Evolutionary conservation across 2,113 vertebrate species (phyloP).

Genomic region (Petrocephalus microphthalmus): DNA sequence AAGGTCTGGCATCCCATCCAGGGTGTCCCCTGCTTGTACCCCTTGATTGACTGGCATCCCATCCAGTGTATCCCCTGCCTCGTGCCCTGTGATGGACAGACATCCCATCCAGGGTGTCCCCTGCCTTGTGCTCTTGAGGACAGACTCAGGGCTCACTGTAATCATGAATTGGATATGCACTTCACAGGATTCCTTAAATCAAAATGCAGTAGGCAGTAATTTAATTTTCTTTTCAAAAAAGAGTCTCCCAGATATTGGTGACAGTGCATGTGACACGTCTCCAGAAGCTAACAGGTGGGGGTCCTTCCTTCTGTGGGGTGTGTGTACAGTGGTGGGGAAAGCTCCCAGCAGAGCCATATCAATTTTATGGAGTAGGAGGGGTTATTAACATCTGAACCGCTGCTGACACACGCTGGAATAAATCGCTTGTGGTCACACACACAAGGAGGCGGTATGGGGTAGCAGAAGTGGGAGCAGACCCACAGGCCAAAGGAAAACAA

Average conservation of each 20-base stretch:
- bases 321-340: too few relatives aligned
- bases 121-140: background rate
- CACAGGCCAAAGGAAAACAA: background rate
- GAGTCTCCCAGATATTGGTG: background rate
- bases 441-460: background rate
- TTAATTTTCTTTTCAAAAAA: background rate
- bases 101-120: background rate
- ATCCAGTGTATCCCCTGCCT: background rate
- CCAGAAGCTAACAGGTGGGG: background rate
- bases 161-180: background rate
- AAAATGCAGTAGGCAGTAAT: background rate
- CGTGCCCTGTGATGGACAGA: background rate
- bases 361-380: background rate
- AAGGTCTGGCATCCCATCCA: background rate
- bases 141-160: background rate
- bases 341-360: background rate
- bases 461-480: background rate
- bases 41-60: background rate
- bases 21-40: background rate
- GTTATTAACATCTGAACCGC: background rate
- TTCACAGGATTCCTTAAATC: background rate
- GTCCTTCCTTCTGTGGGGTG: background rate
- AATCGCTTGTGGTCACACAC: background rate
- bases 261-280: background rate
- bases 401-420: background rate